Conservation (phyloP, 2,797 vertebrate species). For the Mormyrops attenuatus region DNA sequence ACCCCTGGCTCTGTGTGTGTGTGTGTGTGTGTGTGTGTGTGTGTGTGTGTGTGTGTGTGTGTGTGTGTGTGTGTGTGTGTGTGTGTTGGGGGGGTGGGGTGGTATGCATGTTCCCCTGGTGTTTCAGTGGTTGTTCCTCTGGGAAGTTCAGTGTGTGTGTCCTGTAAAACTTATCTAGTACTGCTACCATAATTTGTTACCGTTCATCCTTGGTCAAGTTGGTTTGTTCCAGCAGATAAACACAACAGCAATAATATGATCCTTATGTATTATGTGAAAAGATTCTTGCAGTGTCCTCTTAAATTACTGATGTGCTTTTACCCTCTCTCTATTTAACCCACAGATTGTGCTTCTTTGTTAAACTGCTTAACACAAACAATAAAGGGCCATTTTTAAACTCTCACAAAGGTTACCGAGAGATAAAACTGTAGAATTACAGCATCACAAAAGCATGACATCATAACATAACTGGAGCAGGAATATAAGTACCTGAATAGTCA, state of each 20-base stretch:
- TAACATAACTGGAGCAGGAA: neutral
- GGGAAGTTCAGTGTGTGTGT: neutral
- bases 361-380: neutral
- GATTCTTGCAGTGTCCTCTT: neutral
- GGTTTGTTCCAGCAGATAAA: neutral
- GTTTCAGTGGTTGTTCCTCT: neutral
- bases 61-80: too few relatives aligned
- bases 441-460: neutral
- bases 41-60: too few relatives aligned
- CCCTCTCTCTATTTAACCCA: neutral
- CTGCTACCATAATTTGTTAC: neutral
- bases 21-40: too few relatives aligned
- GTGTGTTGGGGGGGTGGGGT: too few relatives aligned
- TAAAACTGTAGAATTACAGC: neutral
- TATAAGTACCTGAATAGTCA: neutral
- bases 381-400: neutral
- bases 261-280: neutral
- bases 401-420: neutral
- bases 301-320: neutral
- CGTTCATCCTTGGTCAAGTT: neutral
- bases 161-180: neutral
- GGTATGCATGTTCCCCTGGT: neutral
- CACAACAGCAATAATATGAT: neutral
- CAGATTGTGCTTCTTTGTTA: neutral
- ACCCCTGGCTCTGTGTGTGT: too few relatives aligned